These are phyloP conservation scores for Plebejus argus DNA, from an alignment of 2,888 invertebrate species.

Conservation along the genomic window DNA sequence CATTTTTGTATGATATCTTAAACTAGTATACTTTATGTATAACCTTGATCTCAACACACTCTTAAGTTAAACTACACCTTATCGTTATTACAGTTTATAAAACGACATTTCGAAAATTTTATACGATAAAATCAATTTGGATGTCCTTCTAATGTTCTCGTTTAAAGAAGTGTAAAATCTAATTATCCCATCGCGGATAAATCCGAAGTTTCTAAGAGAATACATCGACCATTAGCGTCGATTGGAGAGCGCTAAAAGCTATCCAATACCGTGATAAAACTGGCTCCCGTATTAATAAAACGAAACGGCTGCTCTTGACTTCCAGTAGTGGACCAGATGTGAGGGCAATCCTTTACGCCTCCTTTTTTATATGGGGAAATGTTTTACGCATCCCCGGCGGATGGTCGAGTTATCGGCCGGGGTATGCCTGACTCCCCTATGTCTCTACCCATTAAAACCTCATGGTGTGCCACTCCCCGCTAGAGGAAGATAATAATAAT, in stretches of 20 bases:
- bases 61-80: too few relatives aligned
- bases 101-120: not conserved
- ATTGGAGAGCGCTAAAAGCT: not conserved
- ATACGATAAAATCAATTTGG: not conserved
- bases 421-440: too few relatives aligned
- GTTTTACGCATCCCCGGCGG: too few relatives aligned
- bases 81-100: too few relatives aligned
- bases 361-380: too few relatives aligned
- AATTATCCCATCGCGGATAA: constrained; percentile 4
- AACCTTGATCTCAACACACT: too few relatives aligned
- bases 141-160: not conserved
- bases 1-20: not conserved
- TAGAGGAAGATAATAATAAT: too few relatives aligned
- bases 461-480: too few relatives aligned
- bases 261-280: constrained; percentile 16
- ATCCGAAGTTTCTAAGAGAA: not conserved
- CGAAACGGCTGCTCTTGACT: constrained; percentile 3
- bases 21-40: too few relatives aligned
- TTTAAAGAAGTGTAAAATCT: constrained; percentile 10
- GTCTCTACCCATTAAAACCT: too few relatives aligned
- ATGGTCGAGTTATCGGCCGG: too few relatives aligned
- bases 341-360: not conserved
- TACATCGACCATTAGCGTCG: constrained; percentile 5
- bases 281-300: constrained; percentile 4
- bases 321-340: not conserved